These are phyloP conservation scores for Apostichopus leukothele DNA, from an alignment of 53 echinoderm and acorn worm species.

Conservation along the genomic window DNA sequence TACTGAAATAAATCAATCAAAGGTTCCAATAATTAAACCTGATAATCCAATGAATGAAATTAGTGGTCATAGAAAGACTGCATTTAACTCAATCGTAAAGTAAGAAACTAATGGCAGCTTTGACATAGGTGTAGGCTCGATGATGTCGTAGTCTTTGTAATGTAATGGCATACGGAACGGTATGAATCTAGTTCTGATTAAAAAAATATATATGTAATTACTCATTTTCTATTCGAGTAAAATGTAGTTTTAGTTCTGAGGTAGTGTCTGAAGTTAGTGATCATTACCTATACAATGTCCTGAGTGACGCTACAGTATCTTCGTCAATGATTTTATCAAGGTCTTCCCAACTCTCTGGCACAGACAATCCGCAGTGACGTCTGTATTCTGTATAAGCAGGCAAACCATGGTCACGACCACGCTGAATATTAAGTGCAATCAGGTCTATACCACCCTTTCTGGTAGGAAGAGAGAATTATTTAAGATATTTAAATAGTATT, in stretches of 20 bases:
- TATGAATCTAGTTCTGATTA: no score
- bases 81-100: no score
- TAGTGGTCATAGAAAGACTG: neutral
- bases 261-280: no score
- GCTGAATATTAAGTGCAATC: constrained; percentile 77
- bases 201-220: no score
- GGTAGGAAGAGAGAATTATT: neutral
- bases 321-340: constrained; percentile 29
- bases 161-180: no score
- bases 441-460: constrained; percentile 63
- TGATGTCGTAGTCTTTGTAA: no score
- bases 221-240: no score
- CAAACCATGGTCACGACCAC: constrained; percentile 82
- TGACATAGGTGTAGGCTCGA: no score
- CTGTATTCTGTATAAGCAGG: constrained; percentile 64
- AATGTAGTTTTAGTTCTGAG: no score
- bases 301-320: constrained; percentile 19
- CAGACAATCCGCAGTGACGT: constrained; percentile 47
- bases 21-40: neutral
- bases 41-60: neutral
- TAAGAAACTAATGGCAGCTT: no score
- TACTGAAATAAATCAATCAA: neutral
- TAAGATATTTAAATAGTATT: no score
- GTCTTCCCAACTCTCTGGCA: constrained; percentile 42
- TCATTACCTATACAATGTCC: constrained; percentile 52